Percentiles rank a stretch among this genome's conserved stretches.
phyloP scores from a whole-genome alignment of 2,113 vertebrate species.

The Gavialis gangeticus region DNA sequence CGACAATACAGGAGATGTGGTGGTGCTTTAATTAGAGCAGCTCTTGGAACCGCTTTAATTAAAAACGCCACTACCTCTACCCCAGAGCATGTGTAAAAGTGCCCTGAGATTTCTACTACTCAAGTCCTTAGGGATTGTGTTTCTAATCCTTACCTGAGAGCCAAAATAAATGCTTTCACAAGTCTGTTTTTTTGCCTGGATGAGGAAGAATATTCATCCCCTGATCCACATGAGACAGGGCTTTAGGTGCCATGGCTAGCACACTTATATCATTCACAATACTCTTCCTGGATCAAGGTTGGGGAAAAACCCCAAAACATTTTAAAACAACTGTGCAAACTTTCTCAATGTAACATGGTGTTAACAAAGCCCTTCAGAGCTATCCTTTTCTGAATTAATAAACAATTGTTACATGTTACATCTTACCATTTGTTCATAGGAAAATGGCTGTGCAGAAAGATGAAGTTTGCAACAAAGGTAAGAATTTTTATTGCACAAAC shows the following conservation, averaged over 20 bases:
- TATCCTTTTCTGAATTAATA: neutral
- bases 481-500: neutral
- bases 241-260: neutral
- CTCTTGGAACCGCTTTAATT: no score
- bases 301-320: neutral
- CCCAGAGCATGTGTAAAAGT: neutral
- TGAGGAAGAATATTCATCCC: neutral
- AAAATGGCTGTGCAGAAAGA: neutral
- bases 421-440: neutral
- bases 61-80: no score
- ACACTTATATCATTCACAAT: neutral
- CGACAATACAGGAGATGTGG: no score
- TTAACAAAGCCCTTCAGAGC: neutral
- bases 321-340: neutral
- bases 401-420: neutral
- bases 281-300: neutral
- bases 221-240: neutral
- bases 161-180: accelerated
- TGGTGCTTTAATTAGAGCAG: no score
- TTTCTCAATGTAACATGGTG: neutral
- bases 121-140: accelerated
- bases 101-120: neutral
- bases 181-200: neutral
- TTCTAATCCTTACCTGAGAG: neutral
- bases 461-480: neutral